Base-by-base conservation (phyloP, 2,888 invertebrate species). In the Trypoxylon attenuatum region DNA sequence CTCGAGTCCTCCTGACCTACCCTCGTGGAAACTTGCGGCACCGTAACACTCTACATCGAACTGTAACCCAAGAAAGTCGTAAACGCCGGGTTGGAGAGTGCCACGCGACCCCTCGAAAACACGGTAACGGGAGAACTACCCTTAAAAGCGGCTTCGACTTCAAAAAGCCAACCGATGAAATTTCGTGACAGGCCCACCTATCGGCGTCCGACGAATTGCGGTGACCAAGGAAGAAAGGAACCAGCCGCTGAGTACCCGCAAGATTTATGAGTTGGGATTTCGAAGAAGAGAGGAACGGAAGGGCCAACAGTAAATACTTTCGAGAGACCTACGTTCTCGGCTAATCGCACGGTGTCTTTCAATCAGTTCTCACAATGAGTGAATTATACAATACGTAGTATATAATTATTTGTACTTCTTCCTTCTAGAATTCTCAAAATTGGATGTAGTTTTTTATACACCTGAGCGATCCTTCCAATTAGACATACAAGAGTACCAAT, bases 221-320 rank as follows among this genome's bases (percentile, higher is more conserved):
- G 52, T 62, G 46, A 41, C 6, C 47, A 19, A 52, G 39, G 13
- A 23, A 49, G 23, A 71, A 75, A 66, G 39, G 50, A 51, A 59
- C 68, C 71, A 61, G 55, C 54, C 41, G 27, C 8, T 4, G 10
- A 33, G 2, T 13, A 18, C 21, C 16, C 16, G 2, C 15, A 16
- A 62, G 73, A 76, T 76, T 76, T 76, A 73, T 56, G 73, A 72
- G 63, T 46, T 13, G 21, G 57, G 50, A 41, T 74, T 64, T 66
- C 49, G 47, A 42, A 53, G 62, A n/a, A n/a, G n/a, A n/a, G n/a
- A n/a, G n/a, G n/a, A n/a, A n/a, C n/a, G n/a, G n/a, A n/a, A n/a
- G 18, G 22, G n/a, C 13, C n/a, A 5, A 6, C 38, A 62, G 63
- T 74, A 74, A 74, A 74, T 56, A 8, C 58, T 54, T 55, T 39